phyloP scores from a whole-genome alignment of 2,797 vertebrate species.

The Pseudochirops cupreus region DNA sequence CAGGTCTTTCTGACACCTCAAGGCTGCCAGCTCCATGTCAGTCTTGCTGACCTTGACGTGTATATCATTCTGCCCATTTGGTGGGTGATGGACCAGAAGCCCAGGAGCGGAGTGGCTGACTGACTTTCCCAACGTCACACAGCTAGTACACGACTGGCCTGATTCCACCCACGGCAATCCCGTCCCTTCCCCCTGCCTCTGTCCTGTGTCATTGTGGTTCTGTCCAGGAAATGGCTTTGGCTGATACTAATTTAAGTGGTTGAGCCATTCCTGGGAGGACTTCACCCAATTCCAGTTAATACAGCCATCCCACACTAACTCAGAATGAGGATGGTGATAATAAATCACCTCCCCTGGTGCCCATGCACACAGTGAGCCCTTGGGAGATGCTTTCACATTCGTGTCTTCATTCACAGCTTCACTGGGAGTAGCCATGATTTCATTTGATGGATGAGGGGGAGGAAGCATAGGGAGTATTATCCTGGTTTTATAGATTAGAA shows the following conservation, averaged over 20 bases:
- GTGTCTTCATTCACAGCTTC: background rate
- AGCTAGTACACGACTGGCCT: background rate
- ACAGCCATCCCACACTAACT: background rate
- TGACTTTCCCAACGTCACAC: background rate
- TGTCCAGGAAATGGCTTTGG: background rate
- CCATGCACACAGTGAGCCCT: background rate
- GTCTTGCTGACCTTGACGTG: background rate
- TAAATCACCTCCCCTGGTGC: background rate
- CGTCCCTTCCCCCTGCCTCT: background rate
- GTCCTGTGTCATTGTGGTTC: background rate
- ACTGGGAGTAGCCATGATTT: background rate
- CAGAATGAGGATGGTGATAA: background rate
- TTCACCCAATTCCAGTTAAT: background rate
- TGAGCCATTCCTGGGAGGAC: background rate
- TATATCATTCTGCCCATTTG: background rate
- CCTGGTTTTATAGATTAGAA: background rate
- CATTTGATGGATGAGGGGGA: background rate
- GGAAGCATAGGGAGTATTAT: background rate
- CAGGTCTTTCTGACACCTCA: background rate
- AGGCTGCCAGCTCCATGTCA: background rate
- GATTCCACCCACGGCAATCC: background rate
- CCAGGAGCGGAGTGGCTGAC: background rate
- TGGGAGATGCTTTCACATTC: background rate
- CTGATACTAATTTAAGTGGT: background rate
- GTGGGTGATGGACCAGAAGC: background rate